These are phyloP conservation scores for Plotosus lineatus DNA, from an alignment of 2,113 vertebrate species.

Conservation along the genomic window DNA sequence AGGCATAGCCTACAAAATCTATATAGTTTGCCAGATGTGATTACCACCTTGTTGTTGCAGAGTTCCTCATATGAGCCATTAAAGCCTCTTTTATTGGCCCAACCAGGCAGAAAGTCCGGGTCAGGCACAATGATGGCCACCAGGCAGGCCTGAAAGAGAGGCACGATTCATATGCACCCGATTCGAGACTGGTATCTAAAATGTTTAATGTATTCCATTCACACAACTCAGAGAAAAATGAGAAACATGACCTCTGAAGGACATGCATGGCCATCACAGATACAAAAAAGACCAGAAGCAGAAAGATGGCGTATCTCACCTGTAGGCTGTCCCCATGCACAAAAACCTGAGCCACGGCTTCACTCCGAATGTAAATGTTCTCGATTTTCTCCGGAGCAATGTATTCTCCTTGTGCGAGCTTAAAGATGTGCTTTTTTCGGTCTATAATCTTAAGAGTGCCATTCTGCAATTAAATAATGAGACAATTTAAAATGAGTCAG, in stretches of 20 bases:
- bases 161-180: background rate
- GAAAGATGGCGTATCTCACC: slow-evolving; percentile 65
- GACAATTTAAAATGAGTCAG: background rate
- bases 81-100: slow-evolving; percentile 84
- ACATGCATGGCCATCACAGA: background rate
- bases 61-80: slow-evolving; percentile 83
- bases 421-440: slow-evolving; percentile 98
- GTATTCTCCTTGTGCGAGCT: slow-evolving; percentile 97
- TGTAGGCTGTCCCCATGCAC: slow-evolving; percentile 94
- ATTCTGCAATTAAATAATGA: slow-evolving; percentile 73
- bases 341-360: slow-evolving; percentile 86
- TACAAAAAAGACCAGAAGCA: background rate
- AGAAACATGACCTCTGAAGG: background rate
- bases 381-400: slow-evolving; percentile 98
- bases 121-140: slow-evolving; percentile 89
- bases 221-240: too few relatives aligned
- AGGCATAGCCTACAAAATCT: background rate
- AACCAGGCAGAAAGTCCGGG: slow-evolving; percentile 77
- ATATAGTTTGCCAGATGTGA: background rate
- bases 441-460: slow-evolving; percentile 93
- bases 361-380: slow-evolving; percentile 84
- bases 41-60: slow-evolving; percentile 88
- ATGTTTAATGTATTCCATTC: background rate
- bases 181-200: background rate
- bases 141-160: slow-evolving; percentile 80